Base-by-base conservation (phyloP, 2,797 vertebrate species). In the Gila robusta region DNA sequence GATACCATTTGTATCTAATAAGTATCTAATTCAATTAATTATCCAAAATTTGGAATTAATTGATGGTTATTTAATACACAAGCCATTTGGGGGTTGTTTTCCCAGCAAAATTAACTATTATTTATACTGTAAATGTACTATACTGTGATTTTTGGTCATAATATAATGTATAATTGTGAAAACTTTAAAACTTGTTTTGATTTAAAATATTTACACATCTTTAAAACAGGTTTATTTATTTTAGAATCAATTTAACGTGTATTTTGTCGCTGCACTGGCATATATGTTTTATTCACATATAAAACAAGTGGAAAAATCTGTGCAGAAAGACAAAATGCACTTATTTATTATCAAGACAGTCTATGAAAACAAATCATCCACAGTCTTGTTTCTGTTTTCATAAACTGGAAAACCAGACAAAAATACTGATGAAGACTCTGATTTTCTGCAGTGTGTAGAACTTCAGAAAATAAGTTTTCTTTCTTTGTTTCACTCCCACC, bases 401-500 rank as follows among this genome's bases (percentile, higher is more conserved):
- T 26, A 2, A 59, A 26, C 76, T 62, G 54, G 21, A 6, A 59
- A 41, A 17, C 54, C 14, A 62, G 54, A 32, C 39, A 47, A n/a
- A 47, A 72, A 59, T 39, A 72, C 69, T 1, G n/a, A 70, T n/a
- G 35, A 39, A 64, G 62, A 28, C n/a, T 52, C 23, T 17, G 9
- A 67, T 76, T 39, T 66, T 14, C 44, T 52, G 28, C 72, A 26
- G 47, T 12, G 16, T 6, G 37, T 1, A 35, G 39, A 72, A 41
- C n/a, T 70, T 47, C 8, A 10, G 19, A 79, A 49, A n/a, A 85
- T 0, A 71, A 72, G 26, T 86, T 77, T 70, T 88, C 81, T 84
- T 62, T 69, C 39, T 67, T 78, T 54, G 2, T 67, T 47, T 49
- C 32, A 16, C 37, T 28, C 85, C 77, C 86, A 83, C 88, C 93